phyloP scores from a whole-genome alignment of 2,888 invertebrate genomes.

The Drosophila planitibia region DNA sequence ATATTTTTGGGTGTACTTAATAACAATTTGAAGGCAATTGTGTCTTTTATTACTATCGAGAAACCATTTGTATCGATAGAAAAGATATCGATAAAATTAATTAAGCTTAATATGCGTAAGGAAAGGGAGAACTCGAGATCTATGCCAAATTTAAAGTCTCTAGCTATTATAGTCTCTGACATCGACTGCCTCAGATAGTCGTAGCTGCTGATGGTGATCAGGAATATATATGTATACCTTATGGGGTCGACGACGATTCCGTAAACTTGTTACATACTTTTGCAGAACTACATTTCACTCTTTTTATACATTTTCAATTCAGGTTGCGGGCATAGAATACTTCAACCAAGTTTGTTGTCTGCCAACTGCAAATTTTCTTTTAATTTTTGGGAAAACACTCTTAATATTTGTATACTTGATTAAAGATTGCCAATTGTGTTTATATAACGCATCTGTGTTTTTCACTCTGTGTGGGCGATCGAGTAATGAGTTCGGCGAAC shows the following conservation, averaged over 20 bases:
- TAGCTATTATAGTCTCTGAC: background rate
- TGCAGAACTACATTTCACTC: background rate
- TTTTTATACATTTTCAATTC: background rate
- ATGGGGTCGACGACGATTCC: background rate
- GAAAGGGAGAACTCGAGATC: background rate
- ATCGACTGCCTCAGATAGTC: background rate
- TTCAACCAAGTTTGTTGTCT: background rate
- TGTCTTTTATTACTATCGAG: background rate
- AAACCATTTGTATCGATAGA: background rate
- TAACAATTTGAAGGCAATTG: background rate
- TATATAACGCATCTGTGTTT: too few species aligned
- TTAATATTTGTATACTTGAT: background rate
- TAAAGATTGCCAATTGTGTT: background rate
- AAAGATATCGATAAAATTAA: background rate
- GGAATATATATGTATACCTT: background rate
- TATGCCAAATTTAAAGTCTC: background rate
- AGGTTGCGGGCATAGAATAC: background rate
- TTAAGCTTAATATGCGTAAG: background rate
- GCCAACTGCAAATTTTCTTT: background rate
- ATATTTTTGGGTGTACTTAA: background rate
- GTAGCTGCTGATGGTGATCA: background rate
- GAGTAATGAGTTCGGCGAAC: slow-evolving; percentile 63
- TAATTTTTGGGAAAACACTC: too few species aligned
- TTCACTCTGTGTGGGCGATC: background rate
- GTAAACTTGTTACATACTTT: background rate